phyloP scores from a whole-genome alignment of 2,797 vertebrate species.

The Holocentrus rufus region DNA sequence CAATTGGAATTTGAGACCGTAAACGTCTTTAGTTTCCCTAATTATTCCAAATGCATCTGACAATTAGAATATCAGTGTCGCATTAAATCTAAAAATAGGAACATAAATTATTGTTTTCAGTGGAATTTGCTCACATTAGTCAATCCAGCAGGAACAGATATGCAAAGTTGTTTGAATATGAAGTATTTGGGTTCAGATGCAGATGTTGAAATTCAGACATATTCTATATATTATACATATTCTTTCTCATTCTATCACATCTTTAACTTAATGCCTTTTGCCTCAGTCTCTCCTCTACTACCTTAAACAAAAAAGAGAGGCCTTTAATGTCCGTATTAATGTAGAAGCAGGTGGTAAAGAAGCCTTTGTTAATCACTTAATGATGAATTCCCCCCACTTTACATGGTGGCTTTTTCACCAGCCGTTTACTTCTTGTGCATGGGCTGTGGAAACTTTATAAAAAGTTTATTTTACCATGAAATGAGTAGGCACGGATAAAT shows the following conservation, averaged over 20 bases:
- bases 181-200: constrained; percentile 21
- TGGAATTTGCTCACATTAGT: not conserved
- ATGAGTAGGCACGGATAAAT: constrained; percentile 85
- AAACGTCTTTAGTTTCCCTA: not conserved
- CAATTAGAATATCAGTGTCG: constrained; percentile 2
- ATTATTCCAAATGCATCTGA: constrained; percentile 1
- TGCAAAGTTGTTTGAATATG: not conserved
- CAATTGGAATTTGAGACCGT: constrained; percentile 15
- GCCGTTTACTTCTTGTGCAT: constrained; percentile 79
- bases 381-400: constrained; percentile 85
- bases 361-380: constrained; percentile 87
- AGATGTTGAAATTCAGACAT: constrained; percentile 35
- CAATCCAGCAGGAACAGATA: not conserved
- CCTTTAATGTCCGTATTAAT: constrained; percentile 81
- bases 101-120: not conserved
- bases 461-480: constrained; percentile 89
- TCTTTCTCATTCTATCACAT: constrained; percentile 46
- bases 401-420: constrained; percentile 83
- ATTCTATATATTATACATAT: too few relatives aligned
- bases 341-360: constrained; percentile 86
- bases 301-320: constrained; percentile 73
- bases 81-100: constrained; percentile 2
- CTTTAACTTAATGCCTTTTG: constrained; percentile 61
- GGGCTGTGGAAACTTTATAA: constrained; percentile 80
- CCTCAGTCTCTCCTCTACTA: constrained; percentile 60